Conservation (phyloP, 1,140 invertebrate genomes). For the Armadillidium nasatum region DNA sequence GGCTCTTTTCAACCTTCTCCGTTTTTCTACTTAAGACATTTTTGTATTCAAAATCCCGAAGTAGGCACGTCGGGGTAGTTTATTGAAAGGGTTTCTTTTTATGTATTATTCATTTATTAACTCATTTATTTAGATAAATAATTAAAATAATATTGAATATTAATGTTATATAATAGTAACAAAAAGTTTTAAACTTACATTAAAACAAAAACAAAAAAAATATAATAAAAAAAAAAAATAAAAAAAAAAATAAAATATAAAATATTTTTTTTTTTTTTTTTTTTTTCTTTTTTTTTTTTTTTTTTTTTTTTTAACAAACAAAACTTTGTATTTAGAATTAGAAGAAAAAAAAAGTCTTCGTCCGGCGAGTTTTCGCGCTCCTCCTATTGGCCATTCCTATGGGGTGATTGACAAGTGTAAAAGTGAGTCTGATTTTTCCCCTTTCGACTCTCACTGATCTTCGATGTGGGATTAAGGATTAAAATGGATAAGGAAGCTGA, state of each 20-base stretch:
- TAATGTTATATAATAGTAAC: no score
- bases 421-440: conserved; percentile 9
- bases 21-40: neutral
- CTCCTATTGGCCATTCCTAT: neutral
- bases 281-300: neutral
- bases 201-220: no score
- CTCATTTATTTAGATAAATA: no score
- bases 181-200: no score
- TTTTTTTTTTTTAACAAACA: neutral
- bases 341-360: neutral
- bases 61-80: no score
- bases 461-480: conserved; percentile 10
- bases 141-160: no score
- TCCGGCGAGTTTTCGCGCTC: neutral
- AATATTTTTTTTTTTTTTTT: no score
- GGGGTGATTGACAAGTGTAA: conserved; percentile 3
- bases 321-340: neutral
- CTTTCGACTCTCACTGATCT: conserved; percentile 6
- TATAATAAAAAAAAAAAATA: neutral
- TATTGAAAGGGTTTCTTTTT: no score
- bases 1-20: neutral
- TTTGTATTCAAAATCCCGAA: neutral
- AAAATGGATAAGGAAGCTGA: conserved; percentile 12
- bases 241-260: neutral
- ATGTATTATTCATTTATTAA: no score